phyloP scores from a whole-genome alignment of 2,113 vertebrate species.

The Chroicocephalus ridibundus region DNA sequence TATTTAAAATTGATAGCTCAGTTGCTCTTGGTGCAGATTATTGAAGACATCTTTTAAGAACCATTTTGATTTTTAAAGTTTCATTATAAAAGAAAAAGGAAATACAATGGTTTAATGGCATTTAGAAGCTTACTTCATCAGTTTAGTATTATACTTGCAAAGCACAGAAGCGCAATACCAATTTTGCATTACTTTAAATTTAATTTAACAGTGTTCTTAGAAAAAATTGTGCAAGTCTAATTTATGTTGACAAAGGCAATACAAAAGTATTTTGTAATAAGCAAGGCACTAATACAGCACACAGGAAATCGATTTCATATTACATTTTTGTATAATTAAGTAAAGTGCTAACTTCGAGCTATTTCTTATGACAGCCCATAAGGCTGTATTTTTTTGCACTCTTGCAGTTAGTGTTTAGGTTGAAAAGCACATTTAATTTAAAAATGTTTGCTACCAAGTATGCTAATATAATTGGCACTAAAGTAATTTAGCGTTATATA shows the following conservation, averaged over 20 bases:
- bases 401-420: slow-evolving; percentile 7
- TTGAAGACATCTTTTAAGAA: not conserved
- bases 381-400: not conserved
- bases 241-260: slow-evolving; percentile 51
- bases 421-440: slow-evolving; percentile 42
- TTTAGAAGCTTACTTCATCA: slow-evolving; percentile 15
- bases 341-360: not conserved
- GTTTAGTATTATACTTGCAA: not conserved
- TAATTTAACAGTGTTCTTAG: slow-evolving; percentile 23
- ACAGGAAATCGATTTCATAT: slow-evolving; percentile 31
- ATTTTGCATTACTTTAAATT: slow-evolving; percentile 17
- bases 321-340: slow-evolving; percentile 47
- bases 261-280: slow-evolving; percentile 41
- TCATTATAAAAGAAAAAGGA: not conserved
- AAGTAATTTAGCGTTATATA: not conserved
- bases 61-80: not conserved
- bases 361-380: slow-evolving; percentile 6
- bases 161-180: not conserved
- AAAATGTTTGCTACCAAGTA: slow-evolving; percentile 14
- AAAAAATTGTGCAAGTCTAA: slow-evolving; percentile 28
- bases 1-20: not conserved
- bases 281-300: not conserved
- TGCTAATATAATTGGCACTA: not conserved
- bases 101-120: not conserved
- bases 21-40: not conserved